A percentile compares a stretch with the other conserved stretches of the same genome.
Evolutionary conservation across 2,888 invertebrate species (phyloP).

Genomic region (Aricia artaxerxes): DNA sequence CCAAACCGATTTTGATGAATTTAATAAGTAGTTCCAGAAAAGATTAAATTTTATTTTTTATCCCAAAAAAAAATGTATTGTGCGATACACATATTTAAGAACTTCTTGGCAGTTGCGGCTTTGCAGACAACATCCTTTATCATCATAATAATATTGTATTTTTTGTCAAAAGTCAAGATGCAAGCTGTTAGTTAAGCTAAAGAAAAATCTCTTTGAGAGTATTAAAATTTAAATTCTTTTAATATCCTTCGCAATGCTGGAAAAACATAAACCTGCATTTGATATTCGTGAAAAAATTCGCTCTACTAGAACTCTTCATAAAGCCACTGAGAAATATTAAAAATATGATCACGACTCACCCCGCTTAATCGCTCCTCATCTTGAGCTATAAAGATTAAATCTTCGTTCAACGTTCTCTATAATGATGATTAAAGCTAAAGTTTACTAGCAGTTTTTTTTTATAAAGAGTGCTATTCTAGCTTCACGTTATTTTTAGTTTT

Average conservation of each 20-base stretch:
- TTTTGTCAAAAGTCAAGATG: not conserved
- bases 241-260: not conserved
- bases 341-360: not conserved
- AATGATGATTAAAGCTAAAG: not conserved
- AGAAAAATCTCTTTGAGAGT: not conserved
- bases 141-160: not conserved
- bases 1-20: no score
- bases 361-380: not conserved
- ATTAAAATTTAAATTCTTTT: not conserved
- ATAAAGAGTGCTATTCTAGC: not conserved
- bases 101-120: no score
- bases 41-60: no score
- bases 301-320: not conserved
- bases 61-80: no score
- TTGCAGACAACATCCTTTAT: no score
- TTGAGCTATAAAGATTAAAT: conserved; percentile 3
- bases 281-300: not conserved
- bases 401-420: not conserved
- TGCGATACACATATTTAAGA: no score
- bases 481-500: not conserved
- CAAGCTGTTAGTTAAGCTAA: not conserved
- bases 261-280: not conserved
- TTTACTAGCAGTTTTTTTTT: not conserved
- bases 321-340: not conserved
- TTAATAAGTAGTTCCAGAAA: no score